Percentiles rank a stretch among this genome's conserved stretches.
Evolutionary conservation across 2,888 invertebrate genomes (phyloP).

Genomic region (Drosophila prostipennis): DNA sequence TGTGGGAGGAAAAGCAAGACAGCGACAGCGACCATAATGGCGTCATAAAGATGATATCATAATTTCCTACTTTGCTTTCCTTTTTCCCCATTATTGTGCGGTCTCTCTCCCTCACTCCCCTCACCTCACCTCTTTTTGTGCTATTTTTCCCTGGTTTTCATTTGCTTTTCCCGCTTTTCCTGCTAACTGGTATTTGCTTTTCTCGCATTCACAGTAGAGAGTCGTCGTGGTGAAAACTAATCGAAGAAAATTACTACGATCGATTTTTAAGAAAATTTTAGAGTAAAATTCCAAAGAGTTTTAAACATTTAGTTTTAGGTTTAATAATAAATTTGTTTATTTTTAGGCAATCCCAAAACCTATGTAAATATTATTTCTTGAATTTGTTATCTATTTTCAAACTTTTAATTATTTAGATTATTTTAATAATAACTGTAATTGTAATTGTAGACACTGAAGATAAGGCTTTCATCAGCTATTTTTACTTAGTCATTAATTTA

Average conservation of each 20-base stretch:
- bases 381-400: too few relatives aligned
- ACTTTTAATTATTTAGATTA: too few relatives aligned
- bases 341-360: too few relatives aligned
- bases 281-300: not conserved
- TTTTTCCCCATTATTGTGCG: constrained; percentile 35
- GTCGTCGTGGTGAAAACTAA: not conserved
- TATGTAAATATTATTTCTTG: too few relatives aligned
- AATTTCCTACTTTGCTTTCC: constrained; percentile 73
- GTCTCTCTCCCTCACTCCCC: constrained; percentile 35
- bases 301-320: too few relatives aligned
- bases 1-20: constrained; percentile 29
- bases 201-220: constrained; percentile 28
- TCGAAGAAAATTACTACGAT: not conserved
- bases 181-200: constrained; percentile 52
- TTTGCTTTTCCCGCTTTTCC: constrained; percentile 46
- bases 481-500: too few relatives aligned
- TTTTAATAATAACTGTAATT: too few relatives aligned
- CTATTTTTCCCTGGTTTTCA: constrained; percentile 25
- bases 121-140: constrained; percentile 22
- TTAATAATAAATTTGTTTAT: too few relatives aligned
- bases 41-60: constrained; percentile 76
- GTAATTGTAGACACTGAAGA: too few relatives aligned
- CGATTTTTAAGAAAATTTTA: not conserved
- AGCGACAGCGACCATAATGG: constrained; percentile 64
- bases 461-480: too few relatives aligned